A percentile compares a stretch with the other conserved stretches of the same genome.
These are phyloP conservation scores for Mastomys coucha DNA, from an alignment of 2,113 vertebrate species.

Conservation along the genomic window DNA sequence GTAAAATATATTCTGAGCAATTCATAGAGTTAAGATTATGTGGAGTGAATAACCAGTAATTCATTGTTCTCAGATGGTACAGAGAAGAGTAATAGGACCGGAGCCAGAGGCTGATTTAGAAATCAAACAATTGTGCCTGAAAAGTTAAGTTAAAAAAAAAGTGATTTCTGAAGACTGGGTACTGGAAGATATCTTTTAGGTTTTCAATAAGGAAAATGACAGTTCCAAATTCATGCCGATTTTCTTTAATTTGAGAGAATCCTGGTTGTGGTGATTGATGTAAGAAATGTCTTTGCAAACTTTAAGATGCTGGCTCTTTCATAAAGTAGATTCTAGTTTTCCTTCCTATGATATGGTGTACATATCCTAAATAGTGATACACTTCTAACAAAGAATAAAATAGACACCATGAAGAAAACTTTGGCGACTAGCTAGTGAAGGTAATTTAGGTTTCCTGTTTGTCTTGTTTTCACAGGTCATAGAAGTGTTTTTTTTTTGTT, in stretches of 20 bases:
- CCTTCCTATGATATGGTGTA: not conserved
- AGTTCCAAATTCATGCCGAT: not conserved
- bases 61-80: not conserved
- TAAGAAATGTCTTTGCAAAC: not conserved
- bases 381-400: not conserved
- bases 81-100: not conserved
- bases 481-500: not conserved
- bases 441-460: not conserved
- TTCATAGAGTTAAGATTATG: not conserved
- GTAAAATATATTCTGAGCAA: not conserved
- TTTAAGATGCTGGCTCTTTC: not conserved
- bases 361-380: not conserved
- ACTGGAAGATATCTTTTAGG: not conserved
- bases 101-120: not conserved
- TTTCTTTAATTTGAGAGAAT: not conserved
- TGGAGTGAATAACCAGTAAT: not conserved
- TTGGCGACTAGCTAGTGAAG: not conserved
- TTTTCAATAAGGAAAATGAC: not conserved
- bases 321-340: not conserved
- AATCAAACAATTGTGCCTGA: not conserved
- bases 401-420: not conserved
- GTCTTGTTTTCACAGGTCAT: not conserved
- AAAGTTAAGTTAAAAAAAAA: not conserved
- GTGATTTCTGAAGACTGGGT: not conserved
- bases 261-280: not conserved